Evolutionary conservation across 2,797 vertebrate species (phyloP).

Genomic region (Rhinophrynus dorsalis): DNA sequence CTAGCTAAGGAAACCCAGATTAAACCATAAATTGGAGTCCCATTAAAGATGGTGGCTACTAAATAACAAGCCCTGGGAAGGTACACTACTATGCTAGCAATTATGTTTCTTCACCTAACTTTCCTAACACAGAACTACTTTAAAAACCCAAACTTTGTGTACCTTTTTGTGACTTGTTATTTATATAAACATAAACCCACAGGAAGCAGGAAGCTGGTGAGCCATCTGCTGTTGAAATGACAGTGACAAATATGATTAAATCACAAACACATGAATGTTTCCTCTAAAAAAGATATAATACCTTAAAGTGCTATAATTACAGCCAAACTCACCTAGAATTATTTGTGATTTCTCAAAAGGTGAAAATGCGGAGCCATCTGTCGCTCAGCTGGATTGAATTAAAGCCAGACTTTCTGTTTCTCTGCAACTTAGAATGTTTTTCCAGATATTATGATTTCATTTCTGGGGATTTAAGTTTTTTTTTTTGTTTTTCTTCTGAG

Average conservation of each 20-base stretch:
- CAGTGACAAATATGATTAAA: conserved; percentile 4
- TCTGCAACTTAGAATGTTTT: conserved; percentile 22
- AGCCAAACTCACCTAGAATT: conserved; percentile 8
- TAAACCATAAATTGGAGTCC: too few relatives aligned
- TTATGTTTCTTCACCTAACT: too few relatives aligned
- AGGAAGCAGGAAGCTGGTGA: conserved; percentile 8
- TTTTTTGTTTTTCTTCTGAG: not conserved
- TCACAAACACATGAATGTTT: conserved; percentile 15
- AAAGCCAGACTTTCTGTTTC: not conserved
- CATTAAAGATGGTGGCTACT: too few relatives aligned
- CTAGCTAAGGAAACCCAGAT: too few relatives aligned
- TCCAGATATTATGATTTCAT: conserved; percentile 17
- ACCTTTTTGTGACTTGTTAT: conserved; percentile 15
- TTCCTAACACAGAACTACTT: too few relatives aligned
- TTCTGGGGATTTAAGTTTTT: not conserved
- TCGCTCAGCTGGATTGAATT: conserved; percentile 9
- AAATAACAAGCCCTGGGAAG: too few relatives aligned
- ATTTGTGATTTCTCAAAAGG: conserved; percentile 29
- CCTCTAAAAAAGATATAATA: not conserved
- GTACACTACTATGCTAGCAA: too few relatives aligned
- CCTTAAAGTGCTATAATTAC: conserved; percentile 18
- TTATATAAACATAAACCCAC: conserved; percentile 19
- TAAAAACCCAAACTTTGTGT: too few relatives aligned
- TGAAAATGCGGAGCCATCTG: conserved; percentile 30
- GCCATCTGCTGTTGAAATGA: conserved; percentile 35